Evolutionary conservation across 2,797 vertebrate species (phyloP).

Genomic region (Diglossa cyanea): DNA sequence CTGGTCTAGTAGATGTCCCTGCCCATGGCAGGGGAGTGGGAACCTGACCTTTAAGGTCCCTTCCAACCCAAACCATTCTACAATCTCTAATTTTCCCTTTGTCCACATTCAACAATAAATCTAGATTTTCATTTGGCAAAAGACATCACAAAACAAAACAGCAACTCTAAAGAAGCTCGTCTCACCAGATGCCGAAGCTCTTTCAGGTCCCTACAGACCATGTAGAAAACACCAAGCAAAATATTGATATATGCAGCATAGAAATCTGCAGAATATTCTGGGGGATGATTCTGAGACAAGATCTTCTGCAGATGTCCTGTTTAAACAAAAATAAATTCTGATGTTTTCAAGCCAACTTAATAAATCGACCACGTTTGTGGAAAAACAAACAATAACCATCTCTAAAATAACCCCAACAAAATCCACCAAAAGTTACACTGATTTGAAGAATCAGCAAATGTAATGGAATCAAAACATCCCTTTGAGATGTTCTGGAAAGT

Average conservation of each 20-base stretch:
- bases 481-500: neutral
- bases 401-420: neutral
- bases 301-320: constrained; percentile 92
- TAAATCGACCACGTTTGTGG: neutral
- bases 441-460: neutral
- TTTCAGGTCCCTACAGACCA: constrained; percentile 92
- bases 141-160: neutral
- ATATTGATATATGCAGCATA: constrained; percentile 95
- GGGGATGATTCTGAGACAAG: constrained; percentile 84
- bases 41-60: neutral
- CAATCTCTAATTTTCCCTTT: neutral
- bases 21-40: fast-evolving
- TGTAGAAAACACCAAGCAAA: constrained; percentile 94
- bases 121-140: neutral
- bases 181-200: constrained; percentile 94
- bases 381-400: neutral
- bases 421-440: neutral
- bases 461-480: neutral
- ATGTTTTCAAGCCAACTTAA: neutral
- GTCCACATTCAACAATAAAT: neutral
- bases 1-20: neutral
- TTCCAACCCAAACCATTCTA: neutral
- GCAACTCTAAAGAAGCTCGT: neutral
- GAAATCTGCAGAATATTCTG: constrained; percentile 88
- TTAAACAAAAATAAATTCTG: neutral